These are phyloP conservation scores for Tetraneura akinire DNA, from an alignment of 1,140 invertebrate genomes.

Conservation along the genomic window DNA sequence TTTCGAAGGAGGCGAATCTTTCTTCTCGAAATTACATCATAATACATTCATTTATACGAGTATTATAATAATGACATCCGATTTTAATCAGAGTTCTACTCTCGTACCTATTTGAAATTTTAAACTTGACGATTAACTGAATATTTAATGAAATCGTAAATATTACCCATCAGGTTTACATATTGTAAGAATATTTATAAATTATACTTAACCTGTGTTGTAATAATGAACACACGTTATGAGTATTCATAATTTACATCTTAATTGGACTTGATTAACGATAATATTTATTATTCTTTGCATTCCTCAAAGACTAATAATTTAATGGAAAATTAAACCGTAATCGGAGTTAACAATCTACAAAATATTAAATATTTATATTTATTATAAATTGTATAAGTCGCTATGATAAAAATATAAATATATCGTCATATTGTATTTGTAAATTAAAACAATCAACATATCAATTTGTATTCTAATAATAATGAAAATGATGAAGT, in stretches of 20 bases:
- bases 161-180: no score
- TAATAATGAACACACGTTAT: background rate
- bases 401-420: no score
- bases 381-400: no score
- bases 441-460: no score
- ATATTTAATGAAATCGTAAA: conserved; percentile 1
- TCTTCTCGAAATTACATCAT: no score
- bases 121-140: background rate
- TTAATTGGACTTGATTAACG: background rate
- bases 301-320: background rate
- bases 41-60: no score
- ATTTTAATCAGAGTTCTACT: background rate
- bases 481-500: no score
- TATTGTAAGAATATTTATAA: background rate
- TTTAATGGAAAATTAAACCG: background rate
- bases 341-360: background rate
- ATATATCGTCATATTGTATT: no score
- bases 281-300: background rate
- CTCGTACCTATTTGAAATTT: background rate
- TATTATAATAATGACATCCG: background rate
- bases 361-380: background rate
- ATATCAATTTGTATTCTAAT: no score
- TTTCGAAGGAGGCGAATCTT: background rate
- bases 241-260: background rate
- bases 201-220: background rate